phyloP scores from a whole-genome alignment of 2,113 vertebrate genomes.

The Peucedramus taeniatus region DNA sequence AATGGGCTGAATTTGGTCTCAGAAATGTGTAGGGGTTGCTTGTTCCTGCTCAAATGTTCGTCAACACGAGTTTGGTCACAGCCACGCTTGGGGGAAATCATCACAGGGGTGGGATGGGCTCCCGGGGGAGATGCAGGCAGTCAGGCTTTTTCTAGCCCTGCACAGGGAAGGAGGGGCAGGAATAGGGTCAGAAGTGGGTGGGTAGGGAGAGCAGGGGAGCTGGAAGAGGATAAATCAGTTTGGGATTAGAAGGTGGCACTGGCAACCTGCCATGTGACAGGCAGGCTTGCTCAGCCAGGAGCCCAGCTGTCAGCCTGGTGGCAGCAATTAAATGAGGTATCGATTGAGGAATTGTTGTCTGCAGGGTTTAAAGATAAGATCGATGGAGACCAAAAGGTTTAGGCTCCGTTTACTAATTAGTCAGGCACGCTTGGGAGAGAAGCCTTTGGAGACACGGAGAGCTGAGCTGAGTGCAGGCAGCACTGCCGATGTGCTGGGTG shows the following conservation, averaged over 20 bases:
- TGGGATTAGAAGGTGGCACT: conserved; percentile 41
- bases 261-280: conserved; percentile 46
- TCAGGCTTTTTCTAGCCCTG: background rate
- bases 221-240: conserved; percentile 28
- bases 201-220: background rate
- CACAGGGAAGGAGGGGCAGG: background rate
- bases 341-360: conserved; percentile 68
- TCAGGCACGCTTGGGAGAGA: background rate
- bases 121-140: background rate
- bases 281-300: conserved; percentile 1
- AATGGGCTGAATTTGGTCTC: background rate
- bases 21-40: background rate
- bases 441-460: background rate
- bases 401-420: conserved; percentile 61
- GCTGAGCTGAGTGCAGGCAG: background rate
- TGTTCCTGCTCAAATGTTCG: background rate
- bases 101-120: background rate
- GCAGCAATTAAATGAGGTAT: conserved; percentile 70
- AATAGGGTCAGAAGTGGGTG: background rate
- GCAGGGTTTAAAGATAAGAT: conserved; percentile 64
- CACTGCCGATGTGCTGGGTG: background rate
- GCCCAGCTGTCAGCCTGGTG: conserved; percentile 63
- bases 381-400: conserved; percentile 66
- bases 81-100: rapidly evolving
- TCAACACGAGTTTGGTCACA: background rate